These are phyloP conservation scores for Phrynosoma platyrhinos DNA, from an alignment of 2,113 vertebrate genomes.

Conservation along the genomic window DNA sequence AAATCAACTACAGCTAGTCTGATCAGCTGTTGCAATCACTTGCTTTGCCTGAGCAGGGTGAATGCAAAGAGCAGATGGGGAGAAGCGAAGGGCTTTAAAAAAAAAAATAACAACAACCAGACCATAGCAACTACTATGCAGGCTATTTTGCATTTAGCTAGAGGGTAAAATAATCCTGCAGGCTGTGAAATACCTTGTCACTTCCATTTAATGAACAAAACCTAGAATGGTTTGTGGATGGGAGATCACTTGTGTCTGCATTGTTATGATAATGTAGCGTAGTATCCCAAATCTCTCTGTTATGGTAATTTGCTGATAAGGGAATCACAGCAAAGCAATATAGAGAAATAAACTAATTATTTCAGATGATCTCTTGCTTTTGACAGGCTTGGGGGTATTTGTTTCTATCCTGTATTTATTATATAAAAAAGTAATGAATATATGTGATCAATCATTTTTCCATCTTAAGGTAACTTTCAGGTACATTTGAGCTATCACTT, in stretches of 20 bases:
- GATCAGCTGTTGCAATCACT: neutral
- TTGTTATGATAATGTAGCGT: constrained; percentile 13
- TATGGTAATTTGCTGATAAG: neutral
- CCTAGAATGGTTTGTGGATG: neutral
- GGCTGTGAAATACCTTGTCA: neutral
- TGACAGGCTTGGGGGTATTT: neutral
- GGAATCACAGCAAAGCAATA: constrained; percentile 3
- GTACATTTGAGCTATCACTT: neutral
- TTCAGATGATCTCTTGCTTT: constrained; percentile 4
- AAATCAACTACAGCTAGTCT: neutral
- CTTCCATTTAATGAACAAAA: constrained; percentile 2
- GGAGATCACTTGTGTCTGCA: constrained; percentile 3
- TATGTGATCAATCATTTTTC: neutral
- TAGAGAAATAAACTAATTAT: neutral
- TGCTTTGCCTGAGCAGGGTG: neutral
- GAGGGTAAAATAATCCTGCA: neutral
- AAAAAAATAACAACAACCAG: neutral
- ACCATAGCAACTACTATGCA: neutral
- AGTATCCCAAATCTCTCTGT: neutral
- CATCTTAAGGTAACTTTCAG: neutral
- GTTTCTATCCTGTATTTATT: neutral
- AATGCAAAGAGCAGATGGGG: neutral
- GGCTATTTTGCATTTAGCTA: neutral
- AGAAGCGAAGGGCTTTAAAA: neutral
- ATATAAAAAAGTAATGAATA: neutral